Evolutionary conservation across 2,113 vertebrate genomes (phyloP).

Genomic region (Mirza zaza): DNA sequence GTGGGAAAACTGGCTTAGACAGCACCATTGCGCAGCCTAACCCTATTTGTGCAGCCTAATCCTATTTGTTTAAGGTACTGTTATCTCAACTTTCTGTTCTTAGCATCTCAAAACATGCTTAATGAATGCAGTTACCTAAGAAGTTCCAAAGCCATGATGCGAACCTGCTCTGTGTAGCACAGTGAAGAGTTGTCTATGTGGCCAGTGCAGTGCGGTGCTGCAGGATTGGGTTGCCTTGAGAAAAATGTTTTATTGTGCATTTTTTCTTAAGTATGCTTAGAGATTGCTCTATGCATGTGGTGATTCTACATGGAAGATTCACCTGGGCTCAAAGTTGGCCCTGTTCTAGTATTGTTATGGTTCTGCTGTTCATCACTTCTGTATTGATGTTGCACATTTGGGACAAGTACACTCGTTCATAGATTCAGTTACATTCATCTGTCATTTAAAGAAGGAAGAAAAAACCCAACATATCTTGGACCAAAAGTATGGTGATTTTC

Average conservation of each 20-base stretch:
- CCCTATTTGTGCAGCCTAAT: too few relatives aligned
- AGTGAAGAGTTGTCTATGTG: neutral
- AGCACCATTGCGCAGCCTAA: too few relatives aligned
- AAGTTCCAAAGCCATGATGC: neutral
- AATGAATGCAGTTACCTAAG: neutral
- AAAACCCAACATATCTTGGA: conserved; percentile 88
- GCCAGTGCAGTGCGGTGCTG: neutral
- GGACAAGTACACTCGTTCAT: too few relatives aligned
- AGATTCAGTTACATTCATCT: too few relatives aligned
- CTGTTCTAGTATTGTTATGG: too few relatives aligned
- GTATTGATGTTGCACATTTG: too few relatives aligned
- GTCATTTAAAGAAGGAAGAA: conserved; percentile 30
- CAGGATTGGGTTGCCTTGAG: neutral
- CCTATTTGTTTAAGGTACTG: neutral
- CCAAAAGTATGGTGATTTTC: conserved; percentile 90
- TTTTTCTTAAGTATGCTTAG: neutral
- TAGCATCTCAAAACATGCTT: neutral
- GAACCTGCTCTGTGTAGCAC: neutral
- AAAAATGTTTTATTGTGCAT: neutral
- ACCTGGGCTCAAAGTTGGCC: conserved; percentile 95
- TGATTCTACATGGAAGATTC: conserved; percentile 99
- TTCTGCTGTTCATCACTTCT: too few relatives aligned
- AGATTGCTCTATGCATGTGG: conserved; percentile 88
- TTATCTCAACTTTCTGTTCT: neutral
- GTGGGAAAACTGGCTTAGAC: neutral